A percentile compares a stretch with the other conserved stretches of the same genome.
These are phyloP conservation scores for Lamellibrachia columna DNA, from an alignment of 2,888 invertebrate species.

Conservation along the genomic window DNA sequence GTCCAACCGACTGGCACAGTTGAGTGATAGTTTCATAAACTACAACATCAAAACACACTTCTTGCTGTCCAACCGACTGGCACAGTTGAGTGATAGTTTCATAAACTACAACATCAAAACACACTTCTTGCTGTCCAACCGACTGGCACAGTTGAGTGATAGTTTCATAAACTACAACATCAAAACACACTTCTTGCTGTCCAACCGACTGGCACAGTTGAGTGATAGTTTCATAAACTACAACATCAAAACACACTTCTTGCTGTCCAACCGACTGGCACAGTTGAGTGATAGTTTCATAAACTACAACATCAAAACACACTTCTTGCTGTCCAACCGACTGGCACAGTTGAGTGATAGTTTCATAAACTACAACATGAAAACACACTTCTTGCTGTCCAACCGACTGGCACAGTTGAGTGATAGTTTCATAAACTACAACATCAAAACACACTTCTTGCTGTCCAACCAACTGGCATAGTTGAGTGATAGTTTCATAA, in stretches of 20 bases:
- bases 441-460: conserved; percentile 84
- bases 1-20: conserved; percentile 79
- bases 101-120: conserved; percentile 66
- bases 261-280: conserved; percentile 81
- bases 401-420: too few species aligned
- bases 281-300: too few species aligned
- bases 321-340: conserved; percentile 83
- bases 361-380: conserved; percentile 45
- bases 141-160: too few species aligned
- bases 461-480: conserved; percentile 85
- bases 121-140: conserved; percentile 83
- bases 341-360: conserved; percentile 77
- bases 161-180: too few species aligned
- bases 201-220: conserved; percentile 85
- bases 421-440: too few species aligned
- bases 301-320: conserved; percentile 84
- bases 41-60: conserved; percentile 86
- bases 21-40: too few species aligned
- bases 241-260: conserved; percentile 74
- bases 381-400: conserved; percentile 81
- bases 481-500: conserved; percentile 66
- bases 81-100: conserved; percentile 72
- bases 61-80: conserved; percentile 82
- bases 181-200: conserved; percentile 80
- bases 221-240: background rate